These are phyloP conservation scores for Aphidius colemani DNA, from an alignment of 2,888 invertebrate species.

Conservation along the genomic window DNA sequence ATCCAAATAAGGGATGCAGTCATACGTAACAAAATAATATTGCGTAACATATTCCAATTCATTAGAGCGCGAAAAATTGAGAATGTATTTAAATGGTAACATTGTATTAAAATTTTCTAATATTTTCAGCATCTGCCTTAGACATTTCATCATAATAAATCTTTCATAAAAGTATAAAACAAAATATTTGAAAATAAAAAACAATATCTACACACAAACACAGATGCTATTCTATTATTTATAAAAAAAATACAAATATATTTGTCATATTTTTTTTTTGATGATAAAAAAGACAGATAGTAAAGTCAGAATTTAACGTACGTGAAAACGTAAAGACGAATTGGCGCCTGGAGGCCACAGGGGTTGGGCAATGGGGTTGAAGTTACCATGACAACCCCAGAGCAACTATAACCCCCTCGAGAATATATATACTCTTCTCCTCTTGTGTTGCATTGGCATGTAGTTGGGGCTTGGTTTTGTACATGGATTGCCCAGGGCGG, in stretches of 20 bases:
- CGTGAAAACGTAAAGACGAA: constrained; percentile 38
- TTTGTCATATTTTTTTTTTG: background rate
- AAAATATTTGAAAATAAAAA: background rate
- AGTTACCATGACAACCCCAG: constrained; percentile 57
- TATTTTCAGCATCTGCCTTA: constrained; percentile 3
- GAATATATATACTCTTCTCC: constrained; percentile 18
- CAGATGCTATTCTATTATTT: background rate
- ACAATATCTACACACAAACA: background rate
- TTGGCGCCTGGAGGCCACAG: constrained; percentile 38
- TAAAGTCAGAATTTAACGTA: constrained; percentile 27
- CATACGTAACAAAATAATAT: constrained; percentile 42
- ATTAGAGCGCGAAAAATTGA: constrained; percentile 49
- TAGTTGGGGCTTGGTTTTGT: constrained; percentile 49
- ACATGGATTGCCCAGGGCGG: constrained; percentile 57
- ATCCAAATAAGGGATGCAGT: constrained; percentile 22
- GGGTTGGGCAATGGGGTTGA: constrained; percentile 51
- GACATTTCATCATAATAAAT: background rate
- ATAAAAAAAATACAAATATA: background rate
- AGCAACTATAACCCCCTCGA: constrained; percentile 56
- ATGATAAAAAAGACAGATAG: constrained; percentile 17
- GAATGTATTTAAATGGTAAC: constrained; percentile 20
- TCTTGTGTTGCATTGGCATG: background rate
- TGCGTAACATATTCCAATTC: constrained; percentile 50
- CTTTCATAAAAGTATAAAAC: background rate
- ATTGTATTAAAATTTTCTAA: constrained; percentile 42